Evolutionary conservation across 1,140 invertebrate genomes (phyloP), one percentile per base, ranked within the genome.

Genomic region (Neodiprion fabricii): DNA sequence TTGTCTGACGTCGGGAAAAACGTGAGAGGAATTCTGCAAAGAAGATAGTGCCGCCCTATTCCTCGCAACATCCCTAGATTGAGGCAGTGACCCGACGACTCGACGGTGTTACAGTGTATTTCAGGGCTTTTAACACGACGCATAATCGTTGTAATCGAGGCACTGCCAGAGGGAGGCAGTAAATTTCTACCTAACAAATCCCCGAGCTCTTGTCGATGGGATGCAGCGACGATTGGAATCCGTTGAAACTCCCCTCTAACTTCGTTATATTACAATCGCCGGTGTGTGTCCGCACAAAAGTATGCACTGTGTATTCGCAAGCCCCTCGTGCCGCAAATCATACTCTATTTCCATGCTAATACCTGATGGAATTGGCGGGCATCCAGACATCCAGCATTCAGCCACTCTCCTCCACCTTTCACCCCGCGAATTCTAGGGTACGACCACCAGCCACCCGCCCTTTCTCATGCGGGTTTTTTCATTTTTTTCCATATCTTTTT

Each of bases 271-370:
- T 61, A 61, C 53, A 61, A 61, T 61, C n/a, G 53, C 4, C n/a
- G 8, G 11, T 17, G 4, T 17, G 53, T 61, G 53, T 5, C 11
- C n/a, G 53, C n/a, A 17, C 11, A 17, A 61, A 61, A 61, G 53
- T 61, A 61, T 61, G 53, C n/a, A 40, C 28, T 40, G 28, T 40
- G 53, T 12, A 61, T 61, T 61, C 53, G 5, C 53, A 5, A 8
- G 53, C 3, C 53, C 53, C 53, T 4, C 53, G n/a, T 5, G 73
- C 77, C 79, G 85, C 80, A 84, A 85, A 85, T 85, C 83, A 82
- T 80, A 75, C 76, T 80, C 80, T 81, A 86, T 85, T 84, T 81
- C 83, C 81, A 85, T 84, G 79, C 79, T 86, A 86, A 86, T 86
- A 83, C 80, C 74, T 79, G 80, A 86, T 83, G 81, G 77, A 85